A percentile compares a stretch with the other conserved stretches of the same genome.
Evolutionary conservation across 2,888 invertebrate species (phyloP).

Genomic region (Calephelis perditalis): DNA sequence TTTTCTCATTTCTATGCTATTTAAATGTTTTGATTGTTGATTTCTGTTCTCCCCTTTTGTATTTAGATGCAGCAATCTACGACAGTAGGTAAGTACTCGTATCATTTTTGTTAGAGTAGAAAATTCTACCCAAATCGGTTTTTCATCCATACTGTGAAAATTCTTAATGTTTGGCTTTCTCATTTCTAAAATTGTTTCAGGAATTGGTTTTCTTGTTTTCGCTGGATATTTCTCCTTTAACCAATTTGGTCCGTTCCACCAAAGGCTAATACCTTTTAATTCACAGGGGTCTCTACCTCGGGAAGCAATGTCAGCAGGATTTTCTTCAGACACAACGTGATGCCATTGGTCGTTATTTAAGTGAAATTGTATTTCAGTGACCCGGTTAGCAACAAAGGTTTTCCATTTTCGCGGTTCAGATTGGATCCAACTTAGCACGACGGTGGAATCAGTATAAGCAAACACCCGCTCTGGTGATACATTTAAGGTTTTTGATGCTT

Average conservation of each 20-base stretch:
- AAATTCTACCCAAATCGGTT: background rate
- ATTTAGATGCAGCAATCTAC: background rate
- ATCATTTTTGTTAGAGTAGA: background rate
- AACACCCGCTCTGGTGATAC: slow-evolving; percentile 20
- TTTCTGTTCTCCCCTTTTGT: background rate
- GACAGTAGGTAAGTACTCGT: background rate
- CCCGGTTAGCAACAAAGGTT: slow-evolving; percentile 27
- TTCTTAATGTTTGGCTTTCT: slow-evolving; percentile 14
- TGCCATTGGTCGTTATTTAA: slow-evolving; percentile 24
- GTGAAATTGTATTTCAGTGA: slow-evolving; percentile 26
- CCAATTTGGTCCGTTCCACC: slow-evolving; percentile 31
- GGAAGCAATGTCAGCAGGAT: slow-evolving; percentile 32
- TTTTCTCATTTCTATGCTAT: background rate
- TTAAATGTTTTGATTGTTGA: background rate
- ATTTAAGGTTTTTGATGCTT: slow-evolving; percentile 22
- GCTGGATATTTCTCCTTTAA: slow-evolving; percentile 20
- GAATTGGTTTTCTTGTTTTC: background rate
- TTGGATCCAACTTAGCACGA: slow-evolving; percentile 23
- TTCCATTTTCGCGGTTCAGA: slow-evolving; percentile 31
- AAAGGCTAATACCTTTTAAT: slow-evolving; percentile 23
- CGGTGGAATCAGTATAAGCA: slow-evolving; percentile 22
- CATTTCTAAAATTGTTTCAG: background rate
- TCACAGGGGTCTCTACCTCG: slow-evolving; percentile 26
- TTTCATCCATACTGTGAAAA: slow-evolving; percentile 3
- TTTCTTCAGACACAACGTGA: slow-evolving; percentile 27